Evolutionary conservation across 2,113 vertebrate genomes (phyloP).

Genomic region (Butorides virescens): DNA sequence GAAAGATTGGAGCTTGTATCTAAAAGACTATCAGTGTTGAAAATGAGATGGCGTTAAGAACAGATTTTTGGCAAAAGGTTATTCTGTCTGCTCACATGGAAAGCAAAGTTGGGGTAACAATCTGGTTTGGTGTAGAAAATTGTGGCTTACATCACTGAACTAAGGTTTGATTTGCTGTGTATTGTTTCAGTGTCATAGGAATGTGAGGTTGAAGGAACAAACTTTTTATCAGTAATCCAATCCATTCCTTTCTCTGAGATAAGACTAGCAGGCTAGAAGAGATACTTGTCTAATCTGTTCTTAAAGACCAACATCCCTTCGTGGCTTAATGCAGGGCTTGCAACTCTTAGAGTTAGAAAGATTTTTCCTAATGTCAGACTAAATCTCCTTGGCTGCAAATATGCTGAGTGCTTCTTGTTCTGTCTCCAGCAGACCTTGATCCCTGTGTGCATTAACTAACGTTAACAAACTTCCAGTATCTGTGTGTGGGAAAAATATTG

Average conservation of each 20-base stretch:
- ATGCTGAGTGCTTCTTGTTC: neutral
- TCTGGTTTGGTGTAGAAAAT: neutral
- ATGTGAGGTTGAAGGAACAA: neutral
- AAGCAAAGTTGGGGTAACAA: neutral
- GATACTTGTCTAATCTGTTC: neutral
- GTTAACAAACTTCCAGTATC: neutral
- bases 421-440: neutral
- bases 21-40: neutral
- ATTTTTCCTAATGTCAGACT: neutral
- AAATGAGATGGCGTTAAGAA: neutral
- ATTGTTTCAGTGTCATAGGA: neutral
- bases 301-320: neutral
- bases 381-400: neutral
- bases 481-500: accelerated
- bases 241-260: neutral
- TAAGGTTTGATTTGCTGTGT: neutral
- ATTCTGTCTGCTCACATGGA: neutral
- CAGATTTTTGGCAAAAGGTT: neutral
- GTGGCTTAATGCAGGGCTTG: neutral
- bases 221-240: neutral
- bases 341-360: neutral
- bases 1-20: neutral
- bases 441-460: neutral
- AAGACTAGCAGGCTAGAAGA: neutral
- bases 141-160: accelerated